Conservation (phyloP, 1,140 invertebrate species). For the Agraylea sexmaculata region DNA sequence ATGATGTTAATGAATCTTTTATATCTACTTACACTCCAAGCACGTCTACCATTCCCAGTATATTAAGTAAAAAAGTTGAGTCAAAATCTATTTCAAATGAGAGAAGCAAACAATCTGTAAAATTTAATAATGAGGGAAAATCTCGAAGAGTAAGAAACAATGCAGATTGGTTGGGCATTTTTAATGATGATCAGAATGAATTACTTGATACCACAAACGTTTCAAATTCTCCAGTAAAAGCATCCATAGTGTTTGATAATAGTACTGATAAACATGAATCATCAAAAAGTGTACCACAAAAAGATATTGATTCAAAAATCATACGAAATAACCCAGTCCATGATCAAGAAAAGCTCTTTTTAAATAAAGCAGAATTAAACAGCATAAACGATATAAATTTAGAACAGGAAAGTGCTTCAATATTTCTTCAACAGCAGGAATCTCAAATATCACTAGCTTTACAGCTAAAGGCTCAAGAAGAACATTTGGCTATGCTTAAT, state of each 20-base stretch:
- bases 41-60: too few relatives aligned
- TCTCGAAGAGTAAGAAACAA: constrained; percentile 14
- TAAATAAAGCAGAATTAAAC: constrained; percentile 26
- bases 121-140: too few relatives aligned
- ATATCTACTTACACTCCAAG: too few relatives aligned
- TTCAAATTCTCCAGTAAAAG: neutral
- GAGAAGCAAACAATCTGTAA: neutral
- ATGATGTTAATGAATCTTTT: too few relatives aligned
- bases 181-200: constrained; percentile 11
- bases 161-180: constrained; percentile 18
- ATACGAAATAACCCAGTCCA: constrained; percentile 5
- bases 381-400: constrained; percentile 9
- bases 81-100: too few relatives aligned
- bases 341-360: neutral
- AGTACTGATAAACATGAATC: constrained; percentile 6
- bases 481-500: constrained; percentile 35
- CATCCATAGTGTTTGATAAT: constrained; percentile 4
- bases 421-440: constrained; percentile 38
- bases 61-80: too few relatives aligned
- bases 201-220: neutral
- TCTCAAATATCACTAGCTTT: constrained; percentile 37
- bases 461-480: constrained; percentile 38
- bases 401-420: constrained; percentile 31
- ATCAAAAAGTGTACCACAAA: constrained; percentile 6
- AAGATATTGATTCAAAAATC: neutral